Evolutionary conservation across 2,797 vertebrate genomes (phyloP).

Genomic region (Neopelma chrysocephalum): DNA sequence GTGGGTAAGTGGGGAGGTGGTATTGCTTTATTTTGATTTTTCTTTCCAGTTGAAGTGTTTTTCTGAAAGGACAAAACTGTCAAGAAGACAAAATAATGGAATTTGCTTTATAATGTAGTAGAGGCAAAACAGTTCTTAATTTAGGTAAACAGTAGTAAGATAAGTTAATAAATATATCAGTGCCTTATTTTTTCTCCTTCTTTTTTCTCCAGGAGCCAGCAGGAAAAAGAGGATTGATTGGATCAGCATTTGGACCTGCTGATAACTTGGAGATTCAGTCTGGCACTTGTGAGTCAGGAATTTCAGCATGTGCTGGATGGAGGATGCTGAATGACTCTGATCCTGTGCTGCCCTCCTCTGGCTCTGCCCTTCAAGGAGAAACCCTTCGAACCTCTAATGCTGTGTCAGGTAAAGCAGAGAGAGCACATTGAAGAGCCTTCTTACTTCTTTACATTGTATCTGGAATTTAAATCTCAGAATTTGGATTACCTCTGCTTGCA

Average conservation of each 20-base stretch:
- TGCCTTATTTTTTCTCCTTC: background rate
- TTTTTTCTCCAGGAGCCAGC: conserved; percentile 35
- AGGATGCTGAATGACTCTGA: conserved; percentile 63
- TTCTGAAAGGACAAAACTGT: background rate
- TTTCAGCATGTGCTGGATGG: conserved; percentile 34
- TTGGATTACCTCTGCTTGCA: background rate
- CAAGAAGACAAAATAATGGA: background rate
- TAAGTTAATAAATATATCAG: accelerated
- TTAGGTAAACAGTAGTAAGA: background rate
- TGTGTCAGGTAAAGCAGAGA: conserved; percentile 68
- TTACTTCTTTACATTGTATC: background rate
- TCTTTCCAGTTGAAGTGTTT: background rate
- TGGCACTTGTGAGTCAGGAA: background rate
- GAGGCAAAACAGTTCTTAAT: background rate
- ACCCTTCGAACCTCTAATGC: conserved; percentile 4
- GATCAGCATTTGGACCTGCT: background rate
- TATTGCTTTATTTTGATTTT: background rate
- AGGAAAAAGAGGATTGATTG: background rate
- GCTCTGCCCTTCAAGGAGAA: conserved; percentile 28
- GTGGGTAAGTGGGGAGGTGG: background rate
- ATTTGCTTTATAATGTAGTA: background rate
- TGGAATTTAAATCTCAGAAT: background rate
- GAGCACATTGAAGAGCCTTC: background rate
- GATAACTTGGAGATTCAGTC: background rate
- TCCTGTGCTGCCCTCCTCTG: conserved; percentile 49